These are phyloP conservation scores for Nymphalis io DNA, from an alignment of 1,140 invertebrate species.

Conservation along the genomic window DNA sequence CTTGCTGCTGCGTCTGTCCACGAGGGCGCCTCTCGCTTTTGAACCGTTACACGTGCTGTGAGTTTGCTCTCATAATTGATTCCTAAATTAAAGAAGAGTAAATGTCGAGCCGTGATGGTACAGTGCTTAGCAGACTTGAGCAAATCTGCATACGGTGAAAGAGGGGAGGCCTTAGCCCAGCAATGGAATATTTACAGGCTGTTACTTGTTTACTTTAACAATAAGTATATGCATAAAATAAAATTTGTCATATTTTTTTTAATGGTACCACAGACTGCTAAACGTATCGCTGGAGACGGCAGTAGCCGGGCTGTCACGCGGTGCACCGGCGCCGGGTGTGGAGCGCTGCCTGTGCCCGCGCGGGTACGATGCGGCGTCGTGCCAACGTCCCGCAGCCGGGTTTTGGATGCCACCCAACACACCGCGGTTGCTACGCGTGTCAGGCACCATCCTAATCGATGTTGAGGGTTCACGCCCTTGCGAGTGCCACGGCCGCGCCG, in stretches of 20 bases:
- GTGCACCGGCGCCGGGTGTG: slow-evolving; percentile 88
- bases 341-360: slow-evolving; percentile 94
- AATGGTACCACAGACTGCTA: slow-evolving; percentile 80
- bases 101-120: too few relatives aligned
- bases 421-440: slow-evolving; percentile 48
- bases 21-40: slow-evolving; percentile 83
- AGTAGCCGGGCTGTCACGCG: slow-evolving; percentile 82
- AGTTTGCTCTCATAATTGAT: slow-evolving; percentile 36
- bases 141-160: too few relatives aligned
- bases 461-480: slow-evolving; percentile 92
- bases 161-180: too few relatives aligned
- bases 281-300: slow-evolving; percentile 93
- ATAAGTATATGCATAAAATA: too few relatives aligned
- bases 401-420: slow-evolving; percentile 83
- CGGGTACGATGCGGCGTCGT: slow-evolving; percentile 90
- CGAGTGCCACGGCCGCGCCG: slow-evolving; percentile 90
- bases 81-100: too few relatives aligned
- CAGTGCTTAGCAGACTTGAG: too few relatives aligned
- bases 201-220: too few relatives aligned
- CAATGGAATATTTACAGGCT: too few relatives aligned
- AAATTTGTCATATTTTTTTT: background rate
- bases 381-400: slow-evolving; percentile 93
- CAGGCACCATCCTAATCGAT: slow-evolving; percentile 85
- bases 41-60: slow-evolving; percentile 65
- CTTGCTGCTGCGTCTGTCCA: slow-evolving; percentile 89